Evolutionary conservation across 2,797 vertebrate species (phyloP), one percentile per base, ranked within the genome.

Genomic region (Spatula clypeata): DNA sequence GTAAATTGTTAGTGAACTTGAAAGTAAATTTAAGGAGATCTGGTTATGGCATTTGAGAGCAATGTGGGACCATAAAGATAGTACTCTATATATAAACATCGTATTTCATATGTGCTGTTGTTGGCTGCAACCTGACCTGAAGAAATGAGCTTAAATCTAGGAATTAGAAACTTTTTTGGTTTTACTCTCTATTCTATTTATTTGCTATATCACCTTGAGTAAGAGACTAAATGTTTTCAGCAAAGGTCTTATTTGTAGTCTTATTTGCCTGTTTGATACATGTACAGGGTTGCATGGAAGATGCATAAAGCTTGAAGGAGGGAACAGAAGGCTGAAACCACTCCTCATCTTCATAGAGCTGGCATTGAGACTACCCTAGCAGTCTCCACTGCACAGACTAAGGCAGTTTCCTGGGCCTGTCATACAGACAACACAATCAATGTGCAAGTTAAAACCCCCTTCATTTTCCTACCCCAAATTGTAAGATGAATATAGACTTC

Each of bases 1-100:
- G 73, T 91, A 93, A 93, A 96, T 81, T 82, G 77, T 96, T 95
- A 94, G 65, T 69, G 45, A 95, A 96, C 77, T 67, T 97, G 18
- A 66, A 82, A 86, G 61, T 87, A 74, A 21, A 38, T 85, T 93
- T 87, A 93, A 71, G 49, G 80, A 92, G 62, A 47, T 23, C 14
- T 91, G 87, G 86, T 74, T 91, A 88, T 79, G 87, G 87, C 80
- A 93, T 84, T 82, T 79, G 86, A 96, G 86, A 95, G 72, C 58
- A 79, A 70, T 29, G 77, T 24, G 18, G 79, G 85, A 65, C 49
- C 10, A 32, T 79, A 94, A 96, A 96, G 79, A 94, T 36, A 58
- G 70, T 26, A 75, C 60, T 19, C 13, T 93, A 85, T 96, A 88
- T 74, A 96, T 94, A 91, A 83, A 91, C 85, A 95, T 95, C 17